These are phyloP conservation scores for Leptopilina drosophilae DNA, from an alignment of 2,888 invertebrate genomes.

Conservation along the genomic window DNA sequence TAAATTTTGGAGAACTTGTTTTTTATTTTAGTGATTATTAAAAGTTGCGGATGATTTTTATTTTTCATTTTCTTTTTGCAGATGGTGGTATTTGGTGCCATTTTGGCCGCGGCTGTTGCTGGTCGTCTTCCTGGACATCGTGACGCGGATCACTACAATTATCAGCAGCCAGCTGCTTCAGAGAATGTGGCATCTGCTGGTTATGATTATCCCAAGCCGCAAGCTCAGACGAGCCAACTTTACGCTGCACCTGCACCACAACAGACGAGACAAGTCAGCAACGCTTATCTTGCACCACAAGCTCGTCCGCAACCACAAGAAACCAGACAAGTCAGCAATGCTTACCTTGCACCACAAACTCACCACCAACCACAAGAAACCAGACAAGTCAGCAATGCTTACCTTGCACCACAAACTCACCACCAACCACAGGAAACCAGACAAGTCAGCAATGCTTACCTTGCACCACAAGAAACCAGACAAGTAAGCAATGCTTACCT, in stretches of 20 bases:
- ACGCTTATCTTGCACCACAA: neutral
- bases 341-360: neutral
- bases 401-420: neutral
- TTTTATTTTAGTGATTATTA: too few species aligned
- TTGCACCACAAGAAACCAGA: neutral
- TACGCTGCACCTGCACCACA: neutral
- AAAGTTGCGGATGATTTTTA: too few species aligned
- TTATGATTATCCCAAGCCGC: neutral
- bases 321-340: neutral
- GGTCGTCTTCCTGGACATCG: constrained; percentile 4
- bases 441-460: neutral
- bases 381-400: neutral
- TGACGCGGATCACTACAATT: neutral
- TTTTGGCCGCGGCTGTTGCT: neutral
- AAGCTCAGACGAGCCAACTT: too few species aligned
- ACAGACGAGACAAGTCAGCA: neutral
- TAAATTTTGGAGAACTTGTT: too few species aligned
- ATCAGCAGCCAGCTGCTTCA: neutral
- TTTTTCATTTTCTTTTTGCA: neutral
- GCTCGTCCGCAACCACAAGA: neutral
- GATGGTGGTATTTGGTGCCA: neutral
- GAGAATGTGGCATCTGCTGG: neutral
- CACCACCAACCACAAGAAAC: too few species aligned
- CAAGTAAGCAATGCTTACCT: too few species aligned
- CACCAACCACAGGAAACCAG: too few species aligned